Evolutionary conservation across 2,113 vertebrate species (phyloP).

Genomic region (Narcine bancroftii): DNA sequence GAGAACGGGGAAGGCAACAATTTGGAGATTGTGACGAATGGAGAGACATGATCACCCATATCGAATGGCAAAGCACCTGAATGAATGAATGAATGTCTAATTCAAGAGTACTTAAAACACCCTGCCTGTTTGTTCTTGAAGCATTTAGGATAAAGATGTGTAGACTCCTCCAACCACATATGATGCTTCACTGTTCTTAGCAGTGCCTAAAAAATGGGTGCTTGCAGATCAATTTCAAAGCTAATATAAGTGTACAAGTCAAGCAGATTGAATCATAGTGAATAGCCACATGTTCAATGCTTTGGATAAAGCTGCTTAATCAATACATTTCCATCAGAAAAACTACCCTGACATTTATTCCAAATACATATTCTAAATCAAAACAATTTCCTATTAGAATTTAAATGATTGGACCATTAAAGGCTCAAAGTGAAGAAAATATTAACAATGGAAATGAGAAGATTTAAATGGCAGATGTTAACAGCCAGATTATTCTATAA

Average conservation of each 20-base stretch:
- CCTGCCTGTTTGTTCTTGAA: background rate
- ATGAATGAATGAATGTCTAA: no score
- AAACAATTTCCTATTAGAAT: background rate
- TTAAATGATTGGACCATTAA: background rate
- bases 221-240: background rate
- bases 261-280: background rate
- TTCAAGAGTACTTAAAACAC: background rate
- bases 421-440: background rate
- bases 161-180: background rate
- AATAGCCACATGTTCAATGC: background rate
- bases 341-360: background rate
- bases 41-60: no score
- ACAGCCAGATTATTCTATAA: background rate
- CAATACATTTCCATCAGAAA: background rate
- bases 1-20: no score
- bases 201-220: background rate
- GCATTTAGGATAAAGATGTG: background rate
- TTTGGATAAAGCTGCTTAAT: background rate
- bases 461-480: background rate
- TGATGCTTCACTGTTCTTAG: background rate
- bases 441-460: background rate
- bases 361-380: background rate
- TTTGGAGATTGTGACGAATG: no score
- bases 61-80: no score
- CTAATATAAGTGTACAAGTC: background rate